Base-by-base conservation (phyloP, 2,888 invertebrate species). In the Spilosoma lubricipeda region DNA sequence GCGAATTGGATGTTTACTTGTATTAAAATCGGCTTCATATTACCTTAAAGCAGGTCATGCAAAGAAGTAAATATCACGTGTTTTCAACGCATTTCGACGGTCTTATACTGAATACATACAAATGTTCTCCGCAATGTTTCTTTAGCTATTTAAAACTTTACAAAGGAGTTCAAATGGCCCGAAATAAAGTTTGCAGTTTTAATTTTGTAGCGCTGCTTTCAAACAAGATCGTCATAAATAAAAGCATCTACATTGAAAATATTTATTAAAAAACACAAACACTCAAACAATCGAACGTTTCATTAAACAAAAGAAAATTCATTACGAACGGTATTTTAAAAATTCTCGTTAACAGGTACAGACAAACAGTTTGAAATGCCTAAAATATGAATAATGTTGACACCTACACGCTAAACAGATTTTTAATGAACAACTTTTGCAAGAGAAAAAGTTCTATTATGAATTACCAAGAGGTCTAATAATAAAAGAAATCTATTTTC, bases 1-100 rank as follows among this genome's bases (percentile, higher is more conserved):
- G 77, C 72, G 75, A 84, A 85, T 83, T 82, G 78, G 83, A 85
- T 84, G 79, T 64, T 71, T 39, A 73, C 75, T 68, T 70, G 33
- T 67, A 39, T 73, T 71, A 79, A 82, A 84, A 80, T 77, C 74
- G 83, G 75, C 64, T 63, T 76, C 72, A 77, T 71, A 68, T 80
- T 52, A 71, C 45, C 63, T 67, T 69, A 56, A 72, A 74, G 69
- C 72, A 56, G 76, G 73, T 72, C 77, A 70, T 80, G 75, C 64
- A 63, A 64, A 27, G 30, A 13, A 70, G 20, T 70, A 42, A 70
- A 64, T 70, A 23, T 64, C 45, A 42, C 27, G 63, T 63, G 1
- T n/a, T 70, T 59, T 39, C 8, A 69, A 69, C 52, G 36, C 36
- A 56, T 36, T 56, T 56, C 36, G 36, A 27, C 27, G 66, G 20